Conservation (phyloP, 1,140 invertebrate species). For the Micrasema longulum region DNA sequence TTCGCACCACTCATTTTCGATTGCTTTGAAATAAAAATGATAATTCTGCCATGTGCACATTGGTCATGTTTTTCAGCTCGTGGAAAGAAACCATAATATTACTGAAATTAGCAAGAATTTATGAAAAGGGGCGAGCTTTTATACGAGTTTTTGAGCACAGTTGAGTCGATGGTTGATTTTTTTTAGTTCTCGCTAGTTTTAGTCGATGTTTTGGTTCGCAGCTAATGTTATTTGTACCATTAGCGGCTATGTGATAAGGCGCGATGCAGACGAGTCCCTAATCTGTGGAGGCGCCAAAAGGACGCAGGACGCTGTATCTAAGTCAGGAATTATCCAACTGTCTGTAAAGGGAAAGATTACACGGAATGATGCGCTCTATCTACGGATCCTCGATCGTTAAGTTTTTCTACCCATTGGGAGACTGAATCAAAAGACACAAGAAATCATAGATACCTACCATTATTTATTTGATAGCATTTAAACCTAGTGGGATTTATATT, state of each 20-base stretch:
- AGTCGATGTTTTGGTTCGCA: too few relatives aligned
- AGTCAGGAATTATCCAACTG: constrained; percentile 16
- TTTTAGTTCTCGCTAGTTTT: neutral
- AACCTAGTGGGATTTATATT: too few relatives aligned
- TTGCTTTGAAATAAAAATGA: neutral
- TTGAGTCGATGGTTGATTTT: neutral
- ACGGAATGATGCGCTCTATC: constrained; percentile 7
- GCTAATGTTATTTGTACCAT: constrained; percentile 29
- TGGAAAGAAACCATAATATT: neutral
- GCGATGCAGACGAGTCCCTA: constrained; percentile 7
- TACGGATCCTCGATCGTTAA: constrained; percentile 17
- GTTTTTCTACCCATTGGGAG: constrained; percentile 24
- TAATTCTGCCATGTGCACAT: constrained; percentile 1
- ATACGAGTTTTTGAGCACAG: neutral
- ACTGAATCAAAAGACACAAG: too few relatives aligned
- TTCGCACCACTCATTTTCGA: neutral
- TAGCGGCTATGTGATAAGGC: constrained; percentile 24
- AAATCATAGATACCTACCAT: too few relatives aligned
- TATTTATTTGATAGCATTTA: too few relatives aligned
- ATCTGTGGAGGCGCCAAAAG: constrained; percentile 37
- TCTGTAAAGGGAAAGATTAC: constrained; percentile 17
- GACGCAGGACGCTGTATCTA: constrained; percentile 4
- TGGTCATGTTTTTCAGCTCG: neutral
- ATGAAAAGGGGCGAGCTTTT: neutral
- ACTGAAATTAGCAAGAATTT: neutral